Conservation (phyloP, 2,797 vertebrate species). For the Parauchenoglanis punctatus region DNA sequence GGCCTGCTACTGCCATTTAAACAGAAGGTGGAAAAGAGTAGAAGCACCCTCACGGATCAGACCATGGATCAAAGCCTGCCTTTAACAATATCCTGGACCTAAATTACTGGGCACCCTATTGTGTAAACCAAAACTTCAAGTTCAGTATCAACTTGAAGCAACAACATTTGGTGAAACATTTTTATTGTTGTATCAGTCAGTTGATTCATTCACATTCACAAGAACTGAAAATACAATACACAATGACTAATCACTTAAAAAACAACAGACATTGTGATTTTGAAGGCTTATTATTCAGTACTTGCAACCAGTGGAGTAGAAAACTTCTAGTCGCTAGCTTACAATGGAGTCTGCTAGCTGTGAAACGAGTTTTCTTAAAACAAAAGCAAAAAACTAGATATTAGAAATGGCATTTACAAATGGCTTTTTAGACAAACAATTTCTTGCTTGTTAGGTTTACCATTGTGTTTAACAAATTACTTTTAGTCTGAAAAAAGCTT, state of each 20-base stretch:
- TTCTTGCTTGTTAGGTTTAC: neutral
- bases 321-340: neutral
- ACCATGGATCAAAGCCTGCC: neutral
- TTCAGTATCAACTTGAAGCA: neutral
- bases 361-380: neutral
- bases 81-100: constrained; percentile 24
- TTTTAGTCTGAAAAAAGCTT: neutral
- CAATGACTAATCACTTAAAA: neutral
- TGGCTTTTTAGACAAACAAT: neutral
- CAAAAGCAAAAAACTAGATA: neutral
- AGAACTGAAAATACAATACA: constrained; percentile 1
- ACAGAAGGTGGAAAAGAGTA: neutral
- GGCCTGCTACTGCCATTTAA: constrained; percentile 26
- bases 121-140: constrained; percentile 16
- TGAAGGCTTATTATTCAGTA: neutral
- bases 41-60: neutral
- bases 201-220: neutral
- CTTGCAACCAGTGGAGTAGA: neutral
- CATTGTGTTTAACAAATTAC: neutral
- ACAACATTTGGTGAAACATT: neutral
- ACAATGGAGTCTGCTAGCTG: neutral
- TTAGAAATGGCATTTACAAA: neutral
- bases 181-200: neutral
- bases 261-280: neutral
- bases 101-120: constrained; percentile 22